Evolutionary conservation across 2,888 invertebrate species (phyloP).

Genomic region (Acanthococcus lagerstroemiae): DNA sequence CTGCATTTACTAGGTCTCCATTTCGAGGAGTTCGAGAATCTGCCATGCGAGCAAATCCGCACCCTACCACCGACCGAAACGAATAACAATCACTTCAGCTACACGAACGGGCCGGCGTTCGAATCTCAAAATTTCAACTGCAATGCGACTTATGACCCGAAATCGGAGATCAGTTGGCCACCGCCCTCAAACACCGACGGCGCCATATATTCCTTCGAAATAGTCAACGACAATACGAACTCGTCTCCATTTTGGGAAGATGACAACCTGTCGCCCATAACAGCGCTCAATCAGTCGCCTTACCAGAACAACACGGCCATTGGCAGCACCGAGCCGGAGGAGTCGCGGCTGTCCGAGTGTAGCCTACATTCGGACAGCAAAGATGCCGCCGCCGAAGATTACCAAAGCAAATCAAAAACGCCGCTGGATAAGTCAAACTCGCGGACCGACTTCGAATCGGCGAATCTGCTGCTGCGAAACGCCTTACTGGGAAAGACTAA

Average conservation of each 20-base stretch:
- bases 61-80: slow-evolving; percentile 2
- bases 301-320: slow-evolving; percentile 14
- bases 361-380: not conserved
- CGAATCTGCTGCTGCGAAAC: slow-evolving; percentile 60
- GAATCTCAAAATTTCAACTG: slow-evolving; percentile 12
- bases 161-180: slow-evolving; percentile 31
- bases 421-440: not conserved
- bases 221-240: slow-evolving; percentile 59
- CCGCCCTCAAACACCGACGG: slow-evolving; percentile 55
- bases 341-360: not conserved
- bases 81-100: slow-evolving; percentile 17
- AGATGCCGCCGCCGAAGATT: not conserved
- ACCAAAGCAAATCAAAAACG: not conserved
- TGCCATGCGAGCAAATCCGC: slow-evolving; percentile 18
- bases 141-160: slow-evolving; percentile 8
- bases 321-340: slow-evolving; percentile 20
- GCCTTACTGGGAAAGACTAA: slow-evolving; percentile 68
- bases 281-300: slow-evolving; percentile 29
- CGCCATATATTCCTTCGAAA: slow-evolving; percentile 75
- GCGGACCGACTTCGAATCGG: slow-evolving; percentile 9
- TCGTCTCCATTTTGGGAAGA: slow-evolving; percentile 39
- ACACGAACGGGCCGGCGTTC: slow-evolving; percentile 5
- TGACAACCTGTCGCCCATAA: slow-evolving; percentile 35
- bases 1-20: slow-evolving; percentile 27
- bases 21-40: slow-evolving; percentile 17